Conservation (phyloP, 2,888 invertebrate species). For the Polydrusus cervinus region DNA sequence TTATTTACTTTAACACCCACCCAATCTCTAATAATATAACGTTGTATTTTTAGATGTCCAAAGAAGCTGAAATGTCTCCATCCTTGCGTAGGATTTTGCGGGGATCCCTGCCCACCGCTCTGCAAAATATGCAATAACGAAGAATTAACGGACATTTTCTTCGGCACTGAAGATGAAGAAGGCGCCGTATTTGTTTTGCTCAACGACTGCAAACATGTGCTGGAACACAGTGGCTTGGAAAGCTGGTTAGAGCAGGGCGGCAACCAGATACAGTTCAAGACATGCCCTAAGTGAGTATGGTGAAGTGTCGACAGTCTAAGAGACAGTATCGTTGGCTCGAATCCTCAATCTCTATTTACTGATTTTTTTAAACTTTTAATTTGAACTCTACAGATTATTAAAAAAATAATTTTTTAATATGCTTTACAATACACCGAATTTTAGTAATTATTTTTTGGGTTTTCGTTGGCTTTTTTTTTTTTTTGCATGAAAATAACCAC, state of each 20-base stretch:
- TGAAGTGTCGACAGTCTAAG: too few species aligned
- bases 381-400: too few species aligned
- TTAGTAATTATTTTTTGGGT: too few species aligned
- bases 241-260: conserved; percentile 59
- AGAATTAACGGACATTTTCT: conserved; percentile 58
- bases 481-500: too few species aligned
- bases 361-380: too few species aligned
- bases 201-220: conserved; percentile 61
- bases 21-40: neutral
- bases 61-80: conserved; percentile 72
- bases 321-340: too few species aligned
- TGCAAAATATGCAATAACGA: conserved; percentile 61
- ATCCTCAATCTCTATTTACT: too few species aligned
- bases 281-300: conserved; percentile 55
- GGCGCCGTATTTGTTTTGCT: conserved; percentile 61
- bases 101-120: conserved; percentile 71
- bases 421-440: too few species aligned
- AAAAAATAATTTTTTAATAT: too few species aligned
- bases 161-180: conserved; percentile 62
- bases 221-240: conserved; percentile 61
- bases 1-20: too few species aligned
- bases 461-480: too few species aligned
- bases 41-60: conserved; percentile 28
- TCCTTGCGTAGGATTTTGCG: conserved; percentile 65
- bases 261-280: conserved; percentile 61